Base-by-base conservation (phyloP, 1,140 invertebrate species). In the Ladona fulva region DNA sequence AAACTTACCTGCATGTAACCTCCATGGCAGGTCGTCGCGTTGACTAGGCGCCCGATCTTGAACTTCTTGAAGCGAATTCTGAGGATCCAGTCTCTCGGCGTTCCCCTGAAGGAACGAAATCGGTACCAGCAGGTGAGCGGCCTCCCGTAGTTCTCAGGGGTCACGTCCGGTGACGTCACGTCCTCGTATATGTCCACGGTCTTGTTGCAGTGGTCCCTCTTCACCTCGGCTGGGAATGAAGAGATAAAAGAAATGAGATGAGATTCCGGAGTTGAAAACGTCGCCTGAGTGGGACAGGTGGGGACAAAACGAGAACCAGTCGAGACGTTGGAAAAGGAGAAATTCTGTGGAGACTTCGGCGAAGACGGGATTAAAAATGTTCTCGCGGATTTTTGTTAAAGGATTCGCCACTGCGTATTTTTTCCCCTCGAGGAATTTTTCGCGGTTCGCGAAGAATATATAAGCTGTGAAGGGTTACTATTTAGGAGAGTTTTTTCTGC, bases 111-210 rank as follows among this genome's bases (percentile, higher is more conserved):
- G 0, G 93, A 92, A 42, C 94, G 88, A 86, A 96, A 96, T 81
- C 93, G 90, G 85, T 96, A 97, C 88, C 90, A 94, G 85, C 94
- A 97, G 42, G 93, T 94, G 83, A 97, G 87, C 0, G 94, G 93
- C 79, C 92, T 89, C 8, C 94, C 94, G 82, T 91, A 89, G 82
- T 93, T 96, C 77, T 91, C 90, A n/a, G 90, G 85, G 42, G 91
- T 95, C 83, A 96, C 91, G 79, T 93, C 91, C 19, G 95, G 95
- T 78, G 92, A 94, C 12, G 92, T 91, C 7, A 97, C 93, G 83
- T 96, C 94, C 82, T 96, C 94, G 84, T 95, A 95, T 77, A 96
- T 94, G 81, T 95, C 95, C 75, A 96, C 94, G 0, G 94, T 96
- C 83, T 95, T 95, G 85, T 96, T 96, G 85, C 95, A 97, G 81